phyloP scores from a whole-genome alignment of 2,888 invertebrate species.

The Rutpela maculata region DNA sequence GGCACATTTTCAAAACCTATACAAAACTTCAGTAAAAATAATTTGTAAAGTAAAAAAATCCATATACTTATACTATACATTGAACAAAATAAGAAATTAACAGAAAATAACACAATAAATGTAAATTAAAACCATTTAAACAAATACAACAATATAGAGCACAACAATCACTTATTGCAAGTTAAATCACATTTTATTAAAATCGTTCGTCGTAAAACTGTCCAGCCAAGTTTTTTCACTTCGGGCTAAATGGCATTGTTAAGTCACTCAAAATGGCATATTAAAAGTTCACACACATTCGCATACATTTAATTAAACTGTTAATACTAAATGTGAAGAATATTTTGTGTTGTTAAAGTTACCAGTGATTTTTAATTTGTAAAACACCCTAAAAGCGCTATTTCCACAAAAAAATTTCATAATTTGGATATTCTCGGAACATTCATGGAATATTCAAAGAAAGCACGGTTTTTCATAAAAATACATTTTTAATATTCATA shows the following conservation, averaged over 20 bases:
- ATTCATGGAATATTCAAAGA: constrained; percentile 33
- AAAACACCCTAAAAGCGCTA: constrained; percentile 9
- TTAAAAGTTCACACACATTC: constrained; percentile 46
- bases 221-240: constrained; percentile 48
- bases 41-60: constrained; percentile 5
- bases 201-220: constrained; percentile 54
- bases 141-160: constrained; percentile 57
- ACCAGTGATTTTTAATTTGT: constrained; percentile 14
- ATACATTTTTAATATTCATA: constrained; percentile 37
- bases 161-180: constrained; percentile 72
- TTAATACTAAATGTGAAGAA: constrained; percentile 44
- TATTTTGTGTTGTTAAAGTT: constrained; percentile 47
- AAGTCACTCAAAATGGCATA: constrained; percentile 48
- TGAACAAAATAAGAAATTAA: constrained; percentile 42
- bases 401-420: not conserved
- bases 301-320: constrained; percentile 38
- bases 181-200: constrained; percentile 67
- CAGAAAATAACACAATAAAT: constrained; percentile 48
- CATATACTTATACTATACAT: constrained; percentile 20
- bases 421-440: constrained; percentile 18
- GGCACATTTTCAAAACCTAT: constrained; percentile 59
- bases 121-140: constrained; percentile 40
- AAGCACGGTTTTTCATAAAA: constrained; percentile 22
- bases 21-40: constrained; percentile 14
- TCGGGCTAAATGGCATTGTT: constrained; percentile 58